Conservation (phyloP, 2,113 vertebrate genomes). For the Myrmophylax atrothorax region DNA sequence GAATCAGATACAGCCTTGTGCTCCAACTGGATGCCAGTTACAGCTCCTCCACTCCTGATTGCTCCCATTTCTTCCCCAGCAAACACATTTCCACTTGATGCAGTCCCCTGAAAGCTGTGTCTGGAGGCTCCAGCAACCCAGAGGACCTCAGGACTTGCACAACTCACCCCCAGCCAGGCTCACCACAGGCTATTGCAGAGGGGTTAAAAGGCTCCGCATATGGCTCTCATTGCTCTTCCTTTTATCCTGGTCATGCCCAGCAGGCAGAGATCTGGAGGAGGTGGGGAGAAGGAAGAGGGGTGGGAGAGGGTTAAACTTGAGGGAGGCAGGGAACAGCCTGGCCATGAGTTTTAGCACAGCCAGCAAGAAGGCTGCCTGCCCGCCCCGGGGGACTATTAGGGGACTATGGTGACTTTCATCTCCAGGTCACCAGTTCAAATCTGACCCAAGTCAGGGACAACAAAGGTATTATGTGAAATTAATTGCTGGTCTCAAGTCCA, state of each 20-base stretch:
- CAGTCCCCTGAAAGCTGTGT: not conserved
- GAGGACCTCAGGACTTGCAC: not conserved
- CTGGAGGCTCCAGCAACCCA: not conserved
- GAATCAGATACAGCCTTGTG: not conserved
- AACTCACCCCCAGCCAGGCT: not conserved
- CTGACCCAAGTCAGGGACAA: constrained; percentile 43
- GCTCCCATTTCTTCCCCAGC: not conserved
- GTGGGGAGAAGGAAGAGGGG: not conserved
- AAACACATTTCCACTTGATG: not conserved
- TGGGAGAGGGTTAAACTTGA: constrained; percentile 37
- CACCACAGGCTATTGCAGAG: not conserved
- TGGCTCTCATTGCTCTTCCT: constrained; percentile 35
- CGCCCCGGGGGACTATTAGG: not conserved
- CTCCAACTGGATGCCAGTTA: not conserved
- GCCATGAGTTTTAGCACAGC: not conserved
- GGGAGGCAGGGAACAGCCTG: constrained; percentile 2
- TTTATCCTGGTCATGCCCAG: constrained; percentile 30
- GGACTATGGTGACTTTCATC: constrained; percentile 33
- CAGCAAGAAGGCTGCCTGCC: not conserved
- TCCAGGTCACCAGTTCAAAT: constrained; percentile 58
- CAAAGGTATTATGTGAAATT: constrained; percentile 58
- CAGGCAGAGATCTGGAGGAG: constrained; percentile 18
- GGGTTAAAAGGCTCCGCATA: constrained; percentile 17
- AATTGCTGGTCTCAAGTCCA: constrained; percentile 59
- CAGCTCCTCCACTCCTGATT: not conserved